These are phyloP conservation scores for Dione juno DNA, from an alignment of 2,888 invertebrate genomes.

Conservation along the genomic window DNA sequence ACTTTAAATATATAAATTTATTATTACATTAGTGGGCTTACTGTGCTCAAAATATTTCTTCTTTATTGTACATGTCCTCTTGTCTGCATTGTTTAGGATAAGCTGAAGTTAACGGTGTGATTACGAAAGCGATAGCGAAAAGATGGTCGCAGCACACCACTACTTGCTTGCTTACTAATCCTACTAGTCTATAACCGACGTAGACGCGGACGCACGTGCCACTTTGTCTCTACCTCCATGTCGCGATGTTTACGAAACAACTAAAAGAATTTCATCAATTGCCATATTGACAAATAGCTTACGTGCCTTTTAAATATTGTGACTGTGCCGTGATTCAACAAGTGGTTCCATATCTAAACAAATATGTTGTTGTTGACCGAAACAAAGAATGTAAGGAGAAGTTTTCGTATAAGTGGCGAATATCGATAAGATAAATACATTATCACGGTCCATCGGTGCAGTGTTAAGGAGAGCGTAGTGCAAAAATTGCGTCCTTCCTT, in stretches of 20 bases:
- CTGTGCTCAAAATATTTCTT: not conserved
- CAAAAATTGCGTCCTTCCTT: slow-evolving; percentile 66
- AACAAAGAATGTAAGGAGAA: slow-evolving; percentile 65
- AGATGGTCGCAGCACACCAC: slow-evolving; percentile 49
- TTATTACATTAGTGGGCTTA: not conserved
- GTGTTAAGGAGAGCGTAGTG: slow-evolving; percentile 54
- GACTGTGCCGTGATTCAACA: slow-evolving; percentile 25
- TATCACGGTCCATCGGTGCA: slow-evolving; percentile 57
- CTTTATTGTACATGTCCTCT: slow-evolving; percentile 16
- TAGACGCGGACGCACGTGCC: slow-evolving; percentile 60
- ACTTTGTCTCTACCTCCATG: slow-evolving; percentile 14
- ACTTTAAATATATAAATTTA: not conserved
- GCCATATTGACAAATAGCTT: slow-evolving; percentile 39
- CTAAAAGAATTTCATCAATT: slow-evolving; percentile 16
- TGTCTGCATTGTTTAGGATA: slow-evolving; percentile 35
- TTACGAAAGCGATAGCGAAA: slow-evolving; percentile 68
- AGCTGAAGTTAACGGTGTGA: slow-evolving; percentile 57
- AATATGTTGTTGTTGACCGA: slow-evolving; percentile 46
- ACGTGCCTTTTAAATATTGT: slow-evolving; percentile 49
- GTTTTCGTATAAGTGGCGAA: slow-evolving; percentile 63
- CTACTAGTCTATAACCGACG: slow-evolving; percentile 58
- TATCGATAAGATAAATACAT: slow-evolving; percentile 74
- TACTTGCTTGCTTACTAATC: slow-evolving; percentile 48
- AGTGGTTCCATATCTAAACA: slow-evolving; percentile 38
- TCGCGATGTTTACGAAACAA: slow-evolving; percentile 34